Conservation (phyloP, 2,888 invertebrate species). For the Hoplodrina ambigua region DNA sequence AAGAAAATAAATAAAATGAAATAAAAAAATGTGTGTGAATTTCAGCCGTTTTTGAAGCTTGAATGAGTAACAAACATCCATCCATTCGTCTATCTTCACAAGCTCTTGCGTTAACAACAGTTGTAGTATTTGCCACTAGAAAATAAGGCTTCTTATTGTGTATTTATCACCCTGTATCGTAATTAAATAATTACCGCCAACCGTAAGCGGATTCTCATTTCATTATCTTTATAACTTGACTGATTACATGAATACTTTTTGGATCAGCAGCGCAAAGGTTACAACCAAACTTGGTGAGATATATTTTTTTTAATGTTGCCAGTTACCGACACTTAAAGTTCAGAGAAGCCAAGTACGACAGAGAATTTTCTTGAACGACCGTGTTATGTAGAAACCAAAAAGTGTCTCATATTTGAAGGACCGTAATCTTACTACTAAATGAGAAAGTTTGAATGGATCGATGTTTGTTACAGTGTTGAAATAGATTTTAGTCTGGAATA, state of each 20-base stretch:
- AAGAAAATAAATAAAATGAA: too few relatives aligned
- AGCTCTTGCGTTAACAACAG: too few relatives aligned
- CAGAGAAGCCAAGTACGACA: constrained; percentile 36
- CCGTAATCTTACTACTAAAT: too few relatives aligned
- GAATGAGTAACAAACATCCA: too few relatives aligned
- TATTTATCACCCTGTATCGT: constrained; percentile 19
- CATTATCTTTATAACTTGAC: constrained; percentile 42
- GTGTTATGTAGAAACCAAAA: too few relatives aligned
- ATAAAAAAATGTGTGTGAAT: too few relatives aligned
- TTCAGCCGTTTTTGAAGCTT: too few relatives aligned
- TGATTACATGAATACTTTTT: constrained; percentile 34
- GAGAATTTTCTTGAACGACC: neutral
- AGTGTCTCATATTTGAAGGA: too few relatives aligned
- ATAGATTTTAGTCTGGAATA: too few relatives aligned
- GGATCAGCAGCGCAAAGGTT: constrained; percentile 42
- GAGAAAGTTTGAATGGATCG: too few relatives aligned
- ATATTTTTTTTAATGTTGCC: constrained; percentile 50
- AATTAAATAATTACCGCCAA: constrained; percentile 40
- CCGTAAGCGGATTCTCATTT: constrained; percentile 36
- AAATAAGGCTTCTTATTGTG: constrained; percentile 18
- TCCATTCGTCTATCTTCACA: too few relatives aligned
- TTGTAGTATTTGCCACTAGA: neutral
- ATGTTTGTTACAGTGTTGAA: too few relatives aligned
- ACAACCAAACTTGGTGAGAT: constrained; percentile 41
- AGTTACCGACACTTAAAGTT: constrained; percentile 40